Conservation (phyloP, 2,797 vertebrate species). For the Thripadectes ignobilis region DNA sequence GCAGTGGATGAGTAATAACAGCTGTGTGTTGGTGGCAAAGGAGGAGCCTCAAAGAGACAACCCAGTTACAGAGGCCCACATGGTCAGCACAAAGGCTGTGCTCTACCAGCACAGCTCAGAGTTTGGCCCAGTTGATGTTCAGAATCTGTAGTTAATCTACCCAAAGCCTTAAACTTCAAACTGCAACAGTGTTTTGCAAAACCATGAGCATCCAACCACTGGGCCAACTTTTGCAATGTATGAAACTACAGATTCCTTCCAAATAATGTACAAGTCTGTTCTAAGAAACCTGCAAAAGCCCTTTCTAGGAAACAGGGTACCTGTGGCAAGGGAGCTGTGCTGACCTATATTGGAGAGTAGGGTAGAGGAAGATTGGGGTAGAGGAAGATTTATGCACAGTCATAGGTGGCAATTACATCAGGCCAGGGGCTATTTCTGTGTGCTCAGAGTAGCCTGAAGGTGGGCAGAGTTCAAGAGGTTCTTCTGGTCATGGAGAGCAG, state of each 20-base stretch:
- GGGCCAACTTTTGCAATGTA: background rate
- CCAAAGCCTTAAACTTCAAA: background rate
- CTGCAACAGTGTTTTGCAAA: background rate
- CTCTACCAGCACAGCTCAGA: background rate
- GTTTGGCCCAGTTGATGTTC: background rate
- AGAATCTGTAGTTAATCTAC: background rate
- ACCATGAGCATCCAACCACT: fast-evolving
- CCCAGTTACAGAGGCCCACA: background rate
- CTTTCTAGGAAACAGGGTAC: background rate
- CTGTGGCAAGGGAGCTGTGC: background rate
- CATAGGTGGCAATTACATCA: background rate
- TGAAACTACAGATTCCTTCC: background rate
- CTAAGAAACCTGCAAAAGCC: background rate
- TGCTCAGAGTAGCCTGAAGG: background rate
- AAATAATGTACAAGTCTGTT: background rate
- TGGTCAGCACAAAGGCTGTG: background rate
- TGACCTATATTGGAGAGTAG: background rate
- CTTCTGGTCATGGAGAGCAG: background rate
- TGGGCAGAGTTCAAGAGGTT: background rate
- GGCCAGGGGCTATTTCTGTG: background rate
- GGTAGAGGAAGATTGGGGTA: background rate
- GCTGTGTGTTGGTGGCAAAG: background rate
- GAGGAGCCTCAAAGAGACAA: background rate
- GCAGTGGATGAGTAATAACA: background rate
- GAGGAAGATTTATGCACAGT: background rate